phyloP scores from a whole-genome alignment of 2,888 invertebrate genomes.

The Heliconius ethilla region DNA sequence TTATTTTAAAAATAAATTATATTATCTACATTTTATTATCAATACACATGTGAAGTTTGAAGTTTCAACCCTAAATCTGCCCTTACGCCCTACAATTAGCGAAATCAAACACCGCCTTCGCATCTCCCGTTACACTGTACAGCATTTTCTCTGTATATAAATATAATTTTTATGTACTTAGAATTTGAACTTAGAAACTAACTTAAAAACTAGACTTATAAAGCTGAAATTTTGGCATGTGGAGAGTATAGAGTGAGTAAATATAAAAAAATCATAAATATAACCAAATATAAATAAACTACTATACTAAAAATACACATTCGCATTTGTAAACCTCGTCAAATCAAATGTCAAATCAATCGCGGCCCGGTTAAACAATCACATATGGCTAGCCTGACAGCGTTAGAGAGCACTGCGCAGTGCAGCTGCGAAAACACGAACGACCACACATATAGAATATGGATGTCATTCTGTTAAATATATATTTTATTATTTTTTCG shows the following conservation, averaged over 20 bases:
- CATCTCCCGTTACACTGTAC: conserved; percentile 23
- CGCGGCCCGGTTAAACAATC: conserved; percentile 22
- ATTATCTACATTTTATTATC: neutral
- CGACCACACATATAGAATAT: conserved; percentile 38
- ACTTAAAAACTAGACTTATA: no score
- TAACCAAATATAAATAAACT: neutral
- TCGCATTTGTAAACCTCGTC: conserved; percentile 2
- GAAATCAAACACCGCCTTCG: conserved; percentile 17
- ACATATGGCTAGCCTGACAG: conserved; percentile 39
- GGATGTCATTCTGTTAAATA: conserved; percentile 1
- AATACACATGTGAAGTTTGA: conserved; percentile 3
- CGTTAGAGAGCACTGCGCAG: conserved; percentile 2
- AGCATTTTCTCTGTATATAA: neutral
- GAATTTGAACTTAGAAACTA: no score
- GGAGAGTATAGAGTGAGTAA: no score
- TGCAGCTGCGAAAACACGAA: conserved; percentile 37
- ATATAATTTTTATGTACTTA: neutral
- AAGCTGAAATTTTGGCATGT: no score
- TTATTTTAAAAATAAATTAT: neutral
- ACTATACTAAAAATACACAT: neutral
- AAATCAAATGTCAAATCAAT: conserved; percentile 12
- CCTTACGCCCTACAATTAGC: conserved; percentile 25
- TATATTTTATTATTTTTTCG: no score
- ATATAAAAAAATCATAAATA: neutral
- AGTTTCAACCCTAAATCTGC: conserved; percentile 14